Evolutionary conservation across 2,888 invertebrate genomes (phyloP), one percentile per base, ranked within the genome.

Genomic region (Netelia melanura): DNA sequence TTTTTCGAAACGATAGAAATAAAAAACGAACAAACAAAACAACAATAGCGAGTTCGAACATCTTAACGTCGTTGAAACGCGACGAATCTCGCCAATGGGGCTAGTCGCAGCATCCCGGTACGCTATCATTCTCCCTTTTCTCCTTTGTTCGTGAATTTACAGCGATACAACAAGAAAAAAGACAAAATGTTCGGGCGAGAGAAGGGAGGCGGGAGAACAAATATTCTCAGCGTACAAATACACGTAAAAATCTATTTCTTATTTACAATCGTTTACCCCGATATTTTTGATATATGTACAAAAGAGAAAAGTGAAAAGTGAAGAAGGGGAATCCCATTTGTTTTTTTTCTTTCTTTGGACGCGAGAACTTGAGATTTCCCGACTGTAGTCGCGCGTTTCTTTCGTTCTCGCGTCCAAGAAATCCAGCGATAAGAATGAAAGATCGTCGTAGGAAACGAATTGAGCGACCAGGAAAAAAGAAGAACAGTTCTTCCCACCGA

Each of bases 1-100:
- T 75, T 54, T 81, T 67, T 62, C 72, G 71, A 74, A 68, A 30
- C 52, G 54, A 71, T 52, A 56, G 62, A 70, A 71, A 64, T 54
- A 62, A 64, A 78, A 71, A 85, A 81, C 64, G 48, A 81, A 38
- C 68, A 78, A 84, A 84, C 76, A 81, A 75, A 84, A 84, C 74
- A 77, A 76, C 81, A 74, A 64, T 56, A 78, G 62, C 68, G 81
- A 84, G 67, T 48, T 72, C 70, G 58, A 67, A 48, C 61, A 48
- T 67, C 58, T 56, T 67, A 56, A 21, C 44, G 43, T 76, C 56
- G 23, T 56, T 75, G 11, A 10, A 48, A 2, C 11, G 30, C 23
- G 67, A 48, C 56, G 25, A 77, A 58, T 77, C 54, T 52, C 75
- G 38, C 30, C 62, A 48, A 74, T 54, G 64, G 23, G 25, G 17